Base-by-base conservation (phyloP, 2,797 vertebrate genomes). In the Diplodus sargus region DNA sequence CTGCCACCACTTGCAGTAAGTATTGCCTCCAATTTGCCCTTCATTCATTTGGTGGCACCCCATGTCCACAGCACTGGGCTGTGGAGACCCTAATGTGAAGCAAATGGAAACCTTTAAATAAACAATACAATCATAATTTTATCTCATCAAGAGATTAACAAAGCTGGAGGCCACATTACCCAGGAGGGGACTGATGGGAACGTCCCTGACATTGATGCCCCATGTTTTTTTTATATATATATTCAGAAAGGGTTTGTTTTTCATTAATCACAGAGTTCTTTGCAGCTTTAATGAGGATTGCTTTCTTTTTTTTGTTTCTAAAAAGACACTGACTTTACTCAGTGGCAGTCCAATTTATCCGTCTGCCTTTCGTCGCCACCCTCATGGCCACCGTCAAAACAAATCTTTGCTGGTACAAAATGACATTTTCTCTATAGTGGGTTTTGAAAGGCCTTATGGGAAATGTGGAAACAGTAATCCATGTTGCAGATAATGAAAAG, bases 21-120 rank as follows among this genome's bases (percentile, higher is more conserved):
- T 2, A 77, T 3, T 22, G 22, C 47, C 9, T 25, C 17, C 2
- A 30, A 5, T 53, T 63, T 48, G 12, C 28, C 34, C 34, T 7
- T 22, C 6, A 2, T 28, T 72, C 18, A 23, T 63, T 63, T 57
- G 17, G 25, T 22, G 23, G 28, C 47, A 25, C 42, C 39, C 52
- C 47, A 12, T 25, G 47, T 6, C 23, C 49, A 12, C 63, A 63
- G 10, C 71, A 54, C 34, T 62, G 47, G 25, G 47, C 47, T 64
- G 15, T 58, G 30, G 52, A 53, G 68, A 62, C 17, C 11, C 10
- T 53, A 56, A 59, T n/a, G 64, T 61, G 60, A 74, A 62, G 18
- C 12, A 65, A 60, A 74, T 74, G 75, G 59, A 60, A 49, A 58
- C 34, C 34, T 34, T 34, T 58, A 45, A 51, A 57, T 30, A 59